These are phyloP conservation scores for Cyprinodon variegatus DNA, from an alignment of 2,113 vertebrate species.

Conservation along the genomic window DNA sequence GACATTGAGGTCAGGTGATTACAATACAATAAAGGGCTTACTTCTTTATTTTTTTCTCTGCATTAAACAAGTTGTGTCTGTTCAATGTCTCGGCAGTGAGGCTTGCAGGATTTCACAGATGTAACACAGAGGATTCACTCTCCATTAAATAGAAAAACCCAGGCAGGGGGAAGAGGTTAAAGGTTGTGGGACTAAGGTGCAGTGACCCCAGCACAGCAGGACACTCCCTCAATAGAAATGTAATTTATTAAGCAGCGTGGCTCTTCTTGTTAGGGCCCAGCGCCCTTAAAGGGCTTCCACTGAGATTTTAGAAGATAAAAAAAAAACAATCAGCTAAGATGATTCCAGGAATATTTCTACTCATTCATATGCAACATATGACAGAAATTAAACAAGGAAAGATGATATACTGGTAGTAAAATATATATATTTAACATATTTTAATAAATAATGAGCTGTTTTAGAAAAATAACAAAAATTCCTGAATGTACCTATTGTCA, in stretches of 20 bases:
- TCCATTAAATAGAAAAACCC: conserved; percentile 63
- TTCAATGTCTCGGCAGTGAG: conserved; percentile 33
- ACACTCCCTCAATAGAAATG: conserved; percentile 70
- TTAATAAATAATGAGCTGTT: too few relatives aligned
- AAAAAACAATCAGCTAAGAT: neutral
- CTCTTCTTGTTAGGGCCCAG: conserved; percentile 40
- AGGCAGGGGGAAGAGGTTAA: conserved; percentile 61
- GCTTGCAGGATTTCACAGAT: conserved; percentile 28
- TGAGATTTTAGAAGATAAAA: neutral
- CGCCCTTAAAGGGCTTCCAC: conserved; percentile 46
- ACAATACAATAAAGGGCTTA: conserved; percentile 23
- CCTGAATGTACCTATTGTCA: too few relatives aligned
- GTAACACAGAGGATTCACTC: conserved; percentile 48
- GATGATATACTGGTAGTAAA: neutral
- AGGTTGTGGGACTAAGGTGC: conserved; percentile 73
- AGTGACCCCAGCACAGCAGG: conserved; percentile 72
- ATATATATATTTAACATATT: neutral
- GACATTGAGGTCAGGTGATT: conserved; percentile 55
- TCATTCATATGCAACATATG: neutral
- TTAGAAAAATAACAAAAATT: too few relatives aligned
- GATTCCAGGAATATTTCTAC: neutral
- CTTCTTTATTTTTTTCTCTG: neutral
- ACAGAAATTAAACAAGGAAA: conserved; percentile 3
- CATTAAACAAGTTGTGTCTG: conserved; percentile 23
- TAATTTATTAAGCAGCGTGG: conserved; percentile 67